phyloP scores from a whole-genome alignment of 2,113 vertebrate genomes.

The Ibidorhyncha struthersii region DNA sequence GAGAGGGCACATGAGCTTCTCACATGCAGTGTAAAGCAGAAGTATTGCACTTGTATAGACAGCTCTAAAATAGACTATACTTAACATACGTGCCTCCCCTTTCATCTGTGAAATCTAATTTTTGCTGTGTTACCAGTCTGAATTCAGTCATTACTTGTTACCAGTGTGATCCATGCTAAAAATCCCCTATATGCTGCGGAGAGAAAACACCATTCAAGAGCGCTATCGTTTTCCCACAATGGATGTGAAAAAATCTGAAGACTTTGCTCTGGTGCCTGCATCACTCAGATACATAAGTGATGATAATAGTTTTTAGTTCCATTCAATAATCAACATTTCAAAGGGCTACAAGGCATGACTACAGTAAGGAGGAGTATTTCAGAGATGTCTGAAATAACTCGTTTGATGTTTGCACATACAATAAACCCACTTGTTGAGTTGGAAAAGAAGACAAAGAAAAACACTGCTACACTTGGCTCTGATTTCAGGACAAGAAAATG shows the following conservation, averaged over 20 bases:
- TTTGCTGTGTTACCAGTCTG: background rate
- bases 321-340: conserved; percentile 2
- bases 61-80: background rate
- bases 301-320: background rate
- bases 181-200: background rate
- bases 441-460: background rate
- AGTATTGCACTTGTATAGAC: background rate
- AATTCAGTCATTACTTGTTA: background rate
- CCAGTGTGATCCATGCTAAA: background rate
- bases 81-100: background rate
- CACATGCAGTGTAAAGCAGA: background rate
- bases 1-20: background rate
- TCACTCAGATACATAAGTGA: background rate
- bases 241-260: background rate
- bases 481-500: background rate
- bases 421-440: background rate
- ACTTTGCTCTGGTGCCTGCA: background rate
- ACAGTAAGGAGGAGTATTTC: background rate
- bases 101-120: background rate
- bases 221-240: background rate
- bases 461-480: background rate
- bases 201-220: background rate
- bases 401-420: background rate
- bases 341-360: background rate
- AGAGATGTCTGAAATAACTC: background rate